Percentiles rank a stretch among this genome's conserved stretches.
Conservation (phyloP, 2,888 invertebrate species). For the Epirrhoe alternata region DNA sequence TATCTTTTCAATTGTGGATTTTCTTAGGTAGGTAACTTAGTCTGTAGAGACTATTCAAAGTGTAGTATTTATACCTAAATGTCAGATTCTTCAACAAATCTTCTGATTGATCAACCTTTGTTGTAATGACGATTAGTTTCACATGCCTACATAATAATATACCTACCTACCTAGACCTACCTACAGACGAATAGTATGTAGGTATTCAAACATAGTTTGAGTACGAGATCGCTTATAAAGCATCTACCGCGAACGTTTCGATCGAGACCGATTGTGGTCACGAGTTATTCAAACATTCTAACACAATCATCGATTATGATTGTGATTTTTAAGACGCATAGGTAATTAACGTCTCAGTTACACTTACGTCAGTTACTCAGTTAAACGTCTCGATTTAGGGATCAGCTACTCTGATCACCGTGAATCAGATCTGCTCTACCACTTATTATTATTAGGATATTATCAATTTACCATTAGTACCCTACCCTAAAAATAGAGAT, state of each 20-base stretch:
- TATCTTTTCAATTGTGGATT: not conserved
- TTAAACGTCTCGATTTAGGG: not conserved
- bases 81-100: not conserved
- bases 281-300: not conserved
- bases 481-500: too few relatives aligned
- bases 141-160: too few relatives aligned
- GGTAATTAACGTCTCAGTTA: not conserved
- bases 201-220: too few relatives aligned
- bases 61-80: not conserved
- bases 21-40: not conserved
- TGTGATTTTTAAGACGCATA: not conserved
- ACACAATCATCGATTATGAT: not conserved
- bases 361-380: too few relatives aligned
- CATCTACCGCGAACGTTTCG: too few relatives aligned
- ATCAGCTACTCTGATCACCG: not conserved
- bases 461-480: too few relatives aligned
- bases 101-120: not conserved
- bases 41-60: not conserved
- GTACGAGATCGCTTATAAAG: too few relatives aligned
- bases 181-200: too few relatives aligned
- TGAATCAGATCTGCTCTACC: not conserved
- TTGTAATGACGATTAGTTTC: not conserved
- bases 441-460: too few relatives aligned
- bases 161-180: too few relatives aligned
- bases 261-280: too few relatives aligned